Evolutionary conservation across 2,888 invertebrate species (phyloP), one percentile per base, ranked within the genome.

Genomic region (Campoplex nolae): DNA sequence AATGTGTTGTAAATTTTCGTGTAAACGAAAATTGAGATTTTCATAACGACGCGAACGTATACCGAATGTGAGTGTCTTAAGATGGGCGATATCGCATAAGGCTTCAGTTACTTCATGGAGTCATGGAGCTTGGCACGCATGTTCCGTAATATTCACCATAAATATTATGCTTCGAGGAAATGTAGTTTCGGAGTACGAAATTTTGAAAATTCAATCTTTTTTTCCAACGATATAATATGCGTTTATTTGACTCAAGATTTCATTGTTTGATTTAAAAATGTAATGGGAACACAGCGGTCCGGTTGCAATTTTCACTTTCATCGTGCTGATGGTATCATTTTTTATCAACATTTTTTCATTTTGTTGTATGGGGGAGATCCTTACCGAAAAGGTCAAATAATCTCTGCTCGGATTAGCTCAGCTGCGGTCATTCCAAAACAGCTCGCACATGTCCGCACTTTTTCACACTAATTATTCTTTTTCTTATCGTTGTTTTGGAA

Each of bases 331-430:
- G 45, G 67, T 76, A 32, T 87, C 87, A 1, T 87, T 88, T 18
- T 38, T 77, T 3, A 86, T 87, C 56, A 87, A 90, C 78, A 85
- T 89, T 23, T 87, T 89, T 32, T 38, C 85, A 38, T 85, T 85
- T 38, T 89, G 86, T 51, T 85, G 75, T 62, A 85, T 88, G 54
- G 88, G 89, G 3, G 88, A 89, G 48, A 45, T 84, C 70, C 83
- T 88, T 2, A 73, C 68, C 16, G 82, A 88, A 48, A 48, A 87
- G 88, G 88, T 89, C 80, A 80, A 38, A 23, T 32, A 9, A 18
- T 18, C 7, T 45, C 32, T 51, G 13, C 0, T 13, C n/a, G 9
- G 16, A 11, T 58, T 42, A 35, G 67, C 38, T 35, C 13, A 23
- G 11, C 48, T 45, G 38, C 32, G 18, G 23, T 23, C 18, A 13